A percentile compares a stretch with the other conserved stretches of the same genome.
Conservation (phyloP, 23 tunicate species). For the Trididemnum miniatum region DNA sequence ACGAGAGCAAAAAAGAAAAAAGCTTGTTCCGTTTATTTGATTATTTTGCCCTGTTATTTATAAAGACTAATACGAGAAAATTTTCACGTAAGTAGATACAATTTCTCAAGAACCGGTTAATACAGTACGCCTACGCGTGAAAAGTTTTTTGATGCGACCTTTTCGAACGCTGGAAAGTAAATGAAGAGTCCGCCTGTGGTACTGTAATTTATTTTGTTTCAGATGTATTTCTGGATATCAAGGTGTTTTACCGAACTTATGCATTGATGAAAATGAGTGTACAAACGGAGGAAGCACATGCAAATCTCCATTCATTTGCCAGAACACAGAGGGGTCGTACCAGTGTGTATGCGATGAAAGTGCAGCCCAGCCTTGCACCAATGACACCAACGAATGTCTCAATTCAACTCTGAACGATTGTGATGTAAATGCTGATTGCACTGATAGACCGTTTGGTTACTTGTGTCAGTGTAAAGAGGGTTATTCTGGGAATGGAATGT, state of each 20-base stretch:
- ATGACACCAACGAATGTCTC: not conserved
- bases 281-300: not conserved
- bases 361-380: not conserved
- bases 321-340: constrained; percentile 10
- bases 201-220: no score
- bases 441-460: not conserved
- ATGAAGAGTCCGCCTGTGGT: no score
- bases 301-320: not conserved
- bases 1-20: no score
- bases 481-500: not conserved
- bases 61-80: no score
- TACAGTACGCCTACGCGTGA: no score
- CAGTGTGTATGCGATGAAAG: constrained; percentile 6
- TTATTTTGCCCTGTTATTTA: no score
- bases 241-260: not conserved
- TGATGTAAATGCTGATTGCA: not conserved
- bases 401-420: not conserved
- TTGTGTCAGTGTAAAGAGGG: not conserved
- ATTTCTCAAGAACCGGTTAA: no score
- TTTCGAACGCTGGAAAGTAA: no score
- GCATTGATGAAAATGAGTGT: constrained; percentile 16
- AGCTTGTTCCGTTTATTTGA: no score
- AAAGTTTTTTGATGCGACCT: no score
- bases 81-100: no score
- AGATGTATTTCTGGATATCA: constrained; percentile 28